These are phyloP conservation scores for Drosophila anomelani DNA, from an alignment of 2,888 invertebrate genomes.

Conservation along the genomic window DNA sequence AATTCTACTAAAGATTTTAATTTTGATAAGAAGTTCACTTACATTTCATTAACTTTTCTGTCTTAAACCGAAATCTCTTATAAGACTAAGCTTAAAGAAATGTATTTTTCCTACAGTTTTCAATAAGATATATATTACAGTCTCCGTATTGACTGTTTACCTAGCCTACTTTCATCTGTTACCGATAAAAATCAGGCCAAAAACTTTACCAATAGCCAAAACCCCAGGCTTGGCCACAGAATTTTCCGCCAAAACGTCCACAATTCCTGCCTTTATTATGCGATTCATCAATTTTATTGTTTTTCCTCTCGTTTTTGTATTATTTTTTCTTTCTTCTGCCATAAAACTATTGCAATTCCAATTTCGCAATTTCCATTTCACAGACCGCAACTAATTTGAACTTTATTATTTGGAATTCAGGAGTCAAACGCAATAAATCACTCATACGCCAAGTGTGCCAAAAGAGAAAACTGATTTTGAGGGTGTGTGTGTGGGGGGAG, in stretches of 20 bases:
- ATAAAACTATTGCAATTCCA: slow-evolving; percentile 53
- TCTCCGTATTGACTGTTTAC: neutral
- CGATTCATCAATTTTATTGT: slow-evolving; percentile 67
- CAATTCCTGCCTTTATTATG: slow-evolving; percentile 39
- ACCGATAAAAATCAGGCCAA: slow-evolving; percentile 4
- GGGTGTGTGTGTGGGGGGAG: neutral
- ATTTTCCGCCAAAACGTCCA: slow-evolving; percentile 11
- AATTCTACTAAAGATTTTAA: neutral
- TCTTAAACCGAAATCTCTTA: no score
- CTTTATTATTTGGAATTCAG: slow-evolving; percentile 69
- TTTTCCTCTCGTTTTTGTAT: slow-evolving; percentile 30
- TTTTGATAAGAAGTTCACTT: neutral
- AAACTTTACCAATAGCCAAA: slow-evolving; percentile 21
- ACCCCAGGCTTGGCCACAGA: slow-evolving; percentile 12
- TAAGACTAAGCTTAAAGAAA: no score
- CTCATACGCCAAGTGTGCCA: slow-evolving; percentile 67
- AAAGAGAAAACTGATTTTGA: slow-evolving; percentile 20
- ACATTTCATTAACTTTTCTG: neutral
- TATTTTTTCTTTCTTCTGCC: slow-evolving; percentile 4
- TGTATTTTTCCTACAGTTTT: no score
- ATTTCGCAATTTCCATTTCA: slow-evolving; percentile 62
- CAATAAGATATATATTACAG: fast-evolving
- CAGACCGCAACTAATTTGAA: slow-evolving; percentile 73
- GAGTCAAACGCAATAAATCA: slow-evolving; percentile 69
- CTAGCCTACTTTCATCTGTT: slow-evolving; percentile 1